Evolutionary conservation across 1,140 invertebrate genomes (phyloP).

Genomic region (Tetranychus cinnabarinus): DNA sequence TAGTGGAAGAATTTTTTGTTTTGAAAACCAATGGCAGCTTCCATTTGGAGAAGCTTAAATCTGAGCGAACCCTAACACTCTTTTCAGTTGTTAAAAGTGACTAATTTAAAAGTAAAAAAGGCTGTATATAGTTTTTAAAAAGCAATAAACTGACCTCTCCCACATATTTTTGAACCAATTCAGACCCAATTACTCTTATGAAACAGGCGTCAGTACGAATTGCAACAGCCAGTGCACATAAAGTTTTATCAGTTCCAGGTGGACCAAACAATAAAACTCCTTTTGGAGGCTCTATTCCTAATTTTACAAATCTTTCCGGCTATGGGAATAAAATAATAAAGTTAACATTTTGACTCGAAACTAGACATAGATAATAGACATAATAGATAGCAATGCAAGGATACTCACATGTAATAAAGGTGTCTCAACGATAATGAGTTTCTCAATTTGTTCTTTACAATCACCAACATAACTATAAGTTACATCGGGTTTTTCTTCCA

Average conservation of each 20-base stretch:
- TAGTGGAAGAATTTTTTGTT: no score
- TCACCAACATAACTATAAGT: conserved; percentile 98
- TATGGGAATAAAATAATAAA: conserved; percentile 27
- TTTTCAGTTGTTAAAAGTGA: no score
- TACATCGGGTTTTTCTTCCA: conserved; percentile 98
- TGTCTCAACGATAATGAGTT: conserved; percentile 93
- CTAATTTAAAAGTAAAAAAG: no score
- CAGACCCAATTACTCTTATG: conserved; percentile 93
- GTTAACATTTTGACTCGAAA: not conserved
- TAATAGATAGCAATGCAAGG: conserved; percentile 29
- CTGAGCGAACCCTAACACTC: no score
- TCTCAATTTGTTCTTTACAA: conserved; percentile 99
- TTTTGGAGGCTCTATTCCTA: conserved; percentile 98
- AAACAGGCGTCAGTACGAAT: conserved; percentile 98
- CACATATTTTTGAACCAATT: conserved; percentile 92
- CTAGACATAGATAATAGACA: not conserved
- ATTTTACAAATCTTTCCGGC: conserved; percentile 92
- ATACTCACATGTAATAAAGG: conserved; percentile 52
- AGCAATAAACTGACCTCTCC: conserved; percentile 36
- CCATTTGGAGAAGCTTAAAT: no score
- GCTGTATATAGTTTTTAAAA: no score
- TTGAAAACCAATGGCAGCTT: no score
- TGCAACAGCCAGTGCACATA: conserved; percentile 89
- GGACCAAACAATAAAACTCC: conserved; percentile 94
- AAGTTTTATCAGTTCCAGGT: conserved; percentile 87